These are phyloP conservation scores for Semicossyphus pulcher DNA, from an alignment of 2,113 vertebrate species.

Conservation along the genomic window DNA sequence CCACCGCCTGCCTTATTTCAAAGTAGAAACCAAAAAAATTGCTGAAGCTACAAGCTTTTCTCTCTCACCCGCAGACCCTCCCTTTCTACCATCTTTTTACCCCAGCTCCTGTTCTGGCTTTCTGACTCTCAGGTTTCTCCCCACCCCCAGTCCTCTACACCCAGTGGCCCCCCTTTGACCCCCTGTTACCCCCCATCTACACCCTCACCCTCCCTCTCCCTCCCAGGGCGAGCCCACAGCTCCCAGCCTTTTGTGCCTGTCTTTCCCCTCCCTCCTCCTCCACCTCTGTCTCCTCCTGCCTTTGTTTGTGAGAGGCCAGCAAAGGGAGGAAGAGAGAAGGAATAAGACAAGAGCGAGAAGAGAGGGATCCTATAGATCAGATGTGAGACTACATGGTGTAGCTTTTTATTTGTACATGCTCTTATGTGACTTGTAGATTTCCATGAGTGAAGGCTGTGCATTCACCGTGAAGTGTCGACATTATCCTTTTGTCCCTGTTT, in stretches of 20 bases:
- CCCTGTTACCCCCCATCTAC: conserved; percentile 57
- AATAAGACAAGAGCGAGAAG: neutral
- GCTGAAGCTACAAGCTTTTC: conserved; percentile 36
- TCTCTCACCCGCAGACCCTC: conserved; percentile 48
- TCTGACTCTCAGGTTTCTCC: conserved; percentile 75
- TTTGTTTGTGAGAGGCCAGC: conserved; percentile 80
- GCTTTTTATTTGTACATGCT: conserved; percentile 23
- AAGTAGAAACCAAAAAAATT: conserved; percentile 12
- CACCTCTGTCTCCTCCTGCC: conserved; percentile 54
- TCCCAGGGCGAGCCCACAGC: conserved; percentile 69
- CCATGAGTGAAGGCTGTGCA: neutral
- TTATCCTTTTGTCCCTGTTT: neutral
- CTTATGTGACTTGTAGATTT: conserved; percentile 11
- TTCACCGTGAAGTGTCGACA: conserved; percentile 1
- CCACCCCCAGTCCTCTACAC: conserved; percentile 17
- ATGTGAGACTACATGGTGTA: conserved; percentile 31
- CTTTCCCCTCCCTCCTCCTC: conserved; percentile 33
- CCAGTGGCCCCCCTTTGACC: conserved; percentile 70
- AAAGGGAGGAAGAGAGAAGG: conserved; percentile 51
- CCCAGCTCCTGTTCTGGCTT: conserved; percentile 70
- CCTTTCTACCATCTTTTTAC: conserved; percentile 14
- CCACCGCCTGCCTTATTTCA: conserved; percentile 35
- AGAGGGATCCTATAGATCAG: conserved; percentile 43
- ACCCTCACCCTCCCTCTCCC: conserved; percentile 51
- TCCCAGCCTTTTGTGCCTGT: conserved; percentile 74